A percentile compares a stretch with the other conserved stretches of the same genome.
Conservation (phyloP, 2,888 invertebrate genomes). For the Gari tellinella region DNA sequence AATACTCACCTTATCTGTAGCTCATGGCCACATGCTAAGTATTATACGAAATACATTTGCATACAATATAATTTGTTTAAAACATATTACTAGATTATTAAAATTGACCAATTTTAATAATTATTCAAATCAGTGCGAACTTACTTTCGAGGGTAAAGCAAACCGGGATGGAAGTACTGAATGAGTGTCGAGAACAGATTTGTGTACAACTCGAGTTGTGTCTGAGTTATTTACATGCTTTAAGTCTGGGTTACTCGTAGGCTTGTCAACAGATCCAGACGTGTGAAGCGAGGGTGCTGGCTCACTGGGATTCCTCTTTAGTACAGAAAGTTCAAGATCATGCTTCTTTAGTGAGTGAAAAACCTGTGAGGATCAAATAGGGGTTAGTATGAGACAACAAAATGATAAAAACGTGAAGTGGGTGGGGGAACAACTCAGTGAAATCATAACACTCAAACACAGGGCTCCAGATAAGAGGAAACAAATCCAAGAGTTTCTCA, state of each 20-base stretch:
- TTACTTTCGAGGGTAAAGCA: constrained; percentile 68
- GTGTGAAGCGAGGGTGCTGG: neutral
- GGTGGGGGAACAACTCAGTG: too few relatives aligned
- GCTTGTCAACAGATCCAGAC: constrained; percentile 31
- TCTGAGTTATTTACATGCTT: constrained; percentile 49
- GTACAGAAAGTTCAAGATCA: constrained; percentile 33
- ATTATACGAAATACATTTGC: too few relatives aligned
- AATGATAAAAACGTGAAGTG: neutral
- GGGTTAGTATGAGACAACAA: neutral
- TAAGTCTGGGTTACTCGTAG: constrained; percentile 34
- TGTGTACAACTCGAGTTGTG: constrained; percentile 24
- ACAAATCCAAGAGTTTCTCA: too few relatives aligned
- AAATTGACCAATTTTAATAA: too few relatives aligned
- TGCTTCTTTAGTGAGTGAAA: constrained; percentile 34
- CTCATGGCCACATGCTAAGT: too few relatives aligned
- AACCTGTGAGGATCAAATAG: constrained; percentile 34
- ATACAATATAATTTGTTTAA: too few relatives aligned
- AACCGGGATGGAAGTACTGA: constrained; percentile 66
- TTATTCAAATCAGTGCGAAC: constrained; percentile 10
- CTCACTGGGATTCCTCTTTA: constrained; percentile 23
- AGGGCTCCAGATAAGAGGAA: too few relatives aligned
- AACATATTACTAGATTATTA: too few relatives aligned
- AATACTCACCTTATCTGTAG: too few relatives aligned
- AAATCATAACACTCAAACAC: too few relatives aligned
- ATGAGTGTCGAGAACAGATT: constrained; percentile 54